Conservation (phyloP, 2,113 vertebrate species). For the Sturnira hondurensis region DNA sequence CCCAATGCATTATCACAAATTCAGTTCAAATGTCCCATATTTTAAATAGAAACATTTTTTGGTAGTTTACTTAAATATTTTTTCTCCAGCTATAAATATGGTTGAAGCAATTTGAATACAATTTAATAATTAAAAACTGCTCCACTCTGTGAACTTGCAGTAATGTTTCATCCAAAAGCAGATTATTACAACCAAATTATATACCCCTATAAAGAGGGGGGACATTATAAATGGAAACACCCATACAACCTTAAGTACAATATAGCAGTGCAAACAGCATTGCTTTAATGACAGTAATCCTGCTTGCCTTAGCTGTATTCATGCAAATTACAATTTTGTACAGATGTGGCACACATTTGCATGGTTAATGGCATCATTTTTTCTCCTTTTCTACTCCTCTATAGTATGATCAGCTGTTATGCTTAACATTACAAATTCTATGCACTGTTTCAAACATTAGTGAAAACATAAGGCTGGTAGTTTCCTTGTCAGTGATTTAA, state of each 20-base stretch:
- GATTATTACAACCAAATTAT: slow-evolving; percentile 69
- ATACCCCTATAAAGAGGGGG: slow-evolving; percentile 53
- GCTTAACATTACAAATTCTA: slow-evolving; percentile 88
- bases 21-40: not conserved
- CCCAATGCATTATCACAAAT: not conserved
- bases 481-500: slow-evolving; percentile 88
- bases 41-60: slow-evolving; percentile 39
- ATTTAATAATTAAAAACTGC: slow-evolving; percentile 72
- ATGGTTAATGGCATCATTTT: slow-evolving; percentile 82
- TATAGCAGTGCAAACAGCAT: slow-evolving; percentile 59
- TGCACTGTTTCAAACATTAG: slow-evolving; percentile 89
- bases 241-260: slow-evolving; percentile 65
- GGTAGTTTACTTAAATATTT: slow-evolving; percentile 22
- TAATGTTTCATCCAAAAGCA: slow-evolving; percentile 59
- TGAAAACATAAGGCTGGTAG: slow-evolving; percentile 84
- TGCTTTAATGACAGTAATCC: slow-evolving; percentile 65
- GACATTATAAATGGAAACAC: slow-evolving; percentile 64
- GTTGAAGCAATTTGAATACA: slow-evolving; percentile 51
- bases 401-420: slow-evolving; percentile 84
- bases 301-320: slow-evolving; percentile 69
- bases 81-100: slow-evolving; percentile 52
- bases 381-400: slow-evolving; percentile 82
- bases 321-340: slow-evolving; percentile 72
- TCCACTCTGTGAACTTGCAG: slow-evolving; percentile 53
- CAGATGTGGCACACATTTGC: slow-evolving; percentile 77